Conservation (phyloP, 2,113 vertebrate species). For the Passer montanus region DNA sequence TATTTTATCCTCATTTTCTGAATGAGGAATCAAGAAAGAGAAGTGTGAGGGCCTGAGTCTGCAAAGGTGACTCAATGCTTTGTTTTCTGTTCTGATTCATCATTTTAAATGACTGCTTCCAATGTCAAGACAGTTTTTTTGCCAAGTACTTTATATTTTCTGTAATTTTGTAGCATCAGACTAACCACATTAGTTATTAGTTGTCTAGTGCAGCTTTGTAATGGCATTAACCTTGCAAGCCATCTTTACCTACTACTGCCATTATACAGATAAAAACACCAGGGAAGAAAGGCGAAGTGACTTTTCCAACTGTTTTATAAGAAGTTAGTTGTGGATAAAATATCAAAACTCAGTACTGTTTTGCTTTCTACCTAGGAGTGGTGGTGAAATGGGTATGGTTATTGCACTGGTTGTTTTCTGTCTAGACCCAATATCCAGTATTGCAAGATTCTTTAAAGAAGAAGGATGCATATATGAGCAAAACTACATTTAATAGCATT, state of each 20-base stretch:
- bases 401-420: not conserved
- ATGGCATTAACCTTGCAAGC: not conserved
- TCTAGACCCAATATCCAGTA: not conserved
- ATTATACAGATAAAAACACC: not conserved
- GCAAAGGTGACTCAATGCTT: not conserved
- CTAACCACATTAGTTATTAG: not conserved
- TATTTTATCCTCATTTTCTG: not conserved
- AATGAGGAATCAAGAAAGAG: not conserved
- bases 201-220: not conserved
- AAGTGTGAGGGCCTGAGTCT: not conserved
- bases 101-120: not conserved
- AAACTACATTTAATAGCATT: not conserved
- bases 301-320: not conserved
- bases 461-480: not conserved
- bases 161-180: not conserved
- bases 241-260: not conserved
- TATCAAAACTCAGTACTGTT: not conserved
- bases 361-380: not conserved
- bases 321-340: not conserved
- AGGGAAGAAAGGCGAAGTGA: not conserved
- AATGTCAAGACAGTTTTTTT: not conserved
- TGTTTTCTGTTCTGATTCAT: not conserved
- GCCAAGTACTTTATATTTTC: not conserved
- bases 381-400: not conserved
- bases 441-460: not conserved